Base-by-base conservation (phyloP, 1,140 invertebrate genomes). In the Ericerus pela region DNA sequence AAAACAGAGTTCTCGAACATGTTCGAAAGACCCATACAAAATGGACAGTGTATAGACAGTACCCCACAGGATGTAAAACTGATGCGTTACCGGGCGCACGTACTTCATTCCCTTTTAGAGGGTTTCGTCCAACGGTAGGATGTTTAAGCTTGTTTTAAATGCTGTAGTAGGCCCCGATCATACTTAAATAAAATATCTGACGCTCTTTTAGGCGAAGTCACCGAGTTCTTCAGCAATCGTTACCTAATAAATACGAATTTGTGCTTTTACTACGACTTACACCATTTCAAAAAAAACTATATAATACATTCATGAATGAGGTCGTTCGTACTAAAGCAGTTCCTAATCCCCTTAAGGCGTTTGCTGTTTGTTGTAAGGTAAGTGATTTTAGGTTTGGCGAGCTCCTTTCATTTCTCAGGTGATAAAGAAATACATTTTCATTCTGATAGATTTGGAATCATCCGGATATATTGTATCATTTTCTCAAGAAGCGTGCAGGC, bases 321-420 rank as follows among this genome's bases (percentile, higher is more conserved):
- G 84, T 95, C 1, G 83, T 88, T 1, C 75, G 85, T 43, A 83
- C 78, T 10, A 84, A 87, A 58, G 79, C 86, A 26, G 87, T 92
- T 22, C 88, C 88, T 5, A 98, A 98, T 76, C 93, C 96, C 1
- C 74, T 99, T 11, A 96, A 95, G 69, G 92, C 96, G 3, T 99
- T 98, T 73, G 90, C 95, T 36, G 90, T 98, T 53, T 97, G 95
- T 69, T 96, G 93, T 67, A 98, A 99, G 75, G 82, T 85, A 70
- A 65, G 69, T 61, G 28, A 14, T n/a, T 12, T 14, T 47, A 14
- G 5, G 11, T 28, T 20, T 5, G 24, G 6, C 30, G 47, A 37
- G 20, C 10, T 37, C 2, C 28, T 6, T 10, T 22, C 54, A n/a
- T 61, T 54, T 62, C n/a, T 57, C 43, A 54, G 29, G 31, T 37